These are phyloP conservation scores for Cephus sareptanus DNA, from an alignment of 2,888 invertebrate species.

Conservation along the genomic window DNA sequence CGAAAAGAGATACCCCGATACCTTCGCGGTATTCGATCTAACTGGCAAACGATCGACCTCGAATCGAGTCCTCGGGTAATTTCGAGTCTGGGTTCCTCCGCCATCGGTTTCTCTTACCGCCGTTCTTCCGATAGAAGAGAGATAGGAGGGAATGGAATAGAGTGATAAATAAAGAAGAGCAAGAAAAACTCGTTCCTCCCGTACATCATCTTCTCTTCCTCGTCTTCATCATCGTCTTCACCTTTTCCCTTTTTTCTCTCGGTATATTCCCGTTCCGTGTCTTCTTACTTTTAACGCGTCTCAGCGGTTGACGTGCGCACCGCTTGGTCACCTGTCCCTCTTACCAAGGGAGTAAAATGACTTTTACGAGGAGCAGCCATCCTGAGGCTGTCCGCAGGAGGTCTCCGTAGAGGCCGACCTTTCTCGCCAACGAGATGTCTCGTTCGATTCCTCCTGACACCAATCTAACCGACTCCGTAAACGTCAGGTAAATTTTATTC, in stretches of 20 bases:
- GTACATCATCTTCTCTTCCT: not conserved
- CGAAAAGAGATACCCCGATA: constrained; percentile 13
- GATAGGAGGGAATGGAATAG: not conserved
- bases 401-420: constrained; percentile 46
- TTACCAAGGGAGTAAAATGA: constrained; percentile 51
- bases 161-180: not conserved
- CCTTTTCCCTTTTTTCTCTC: not conserved
- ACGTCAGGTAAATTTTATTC: constrained; percentile 63
- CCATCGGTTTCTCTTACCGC: not conserved
- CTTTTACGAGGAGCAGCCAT: constrained; percentile 60
- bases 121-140: not conserved
- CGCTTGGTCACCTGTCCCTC: constrained; percentile 56
- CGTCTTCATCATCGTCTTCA: not conserved
- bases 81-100: not conserved
- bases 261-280: not conserved
- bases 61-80: not conserved
- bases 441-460: constrained; percentile 61
- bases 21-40: constrained; percentile 1
- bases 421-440: constrained; percentile 57
- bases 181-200: not conserved
- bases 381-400: constrained; percentile 55
- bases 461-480: constrained; percentile 59
- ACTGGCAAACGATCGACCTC: not conserved
- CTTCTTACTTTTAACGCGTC: not conserved
- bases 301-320: constrained; percentile 21